phyloP scores from a whole-genome alignment of 2,888 invertebrate genomes.

The Acleris emargana region DNA sequence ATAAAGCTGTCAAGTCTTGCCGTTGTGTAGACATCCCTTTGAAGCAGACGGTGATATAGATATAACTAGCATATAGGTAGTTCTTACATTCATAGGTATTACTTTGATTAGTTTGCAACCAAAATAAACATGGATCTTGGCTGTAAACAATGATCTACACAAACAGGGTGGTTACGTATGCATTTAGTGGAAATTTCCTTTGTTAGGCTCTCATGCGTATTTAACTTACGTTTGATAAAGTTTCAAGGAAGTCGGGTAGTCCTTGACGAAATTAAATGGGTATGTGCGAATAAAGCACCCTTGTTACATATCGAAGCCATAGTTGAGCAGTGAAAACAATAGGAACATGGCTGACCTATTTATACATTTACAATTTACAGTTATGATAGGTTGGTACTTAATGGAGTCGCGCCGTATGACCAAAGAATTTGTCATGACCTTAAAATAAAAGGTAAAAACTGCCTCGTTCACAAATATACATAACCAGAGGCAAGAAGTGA shows the following conservation, averaged over 20 bases:
- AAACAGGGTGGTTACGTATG: slow-evolving; percentile 40
- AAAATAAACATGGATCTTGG: slow-evolving; percentile 31
- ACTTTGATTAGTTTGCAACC: slow-evolving; percentile 5
- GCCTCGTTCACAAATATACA: too few relatives aligned
- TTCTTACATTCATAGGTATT: slow-evolving; percentile 13
- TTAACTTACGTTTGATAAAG: slow-evolving; percentile 43
- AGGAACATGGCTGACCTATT: slow-evolving; percentile 53
- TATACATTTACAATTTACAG: slow-evolving; percentile 39
- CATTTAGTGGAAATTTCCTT: slow-evolving; percentile 35
- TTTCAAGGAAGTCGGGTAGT: slow-evolving; percentile 59
- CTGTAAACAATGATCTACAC: slow-evolving; percentile 33
- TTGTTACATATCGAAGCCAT: slow-evolving; percentile 57
- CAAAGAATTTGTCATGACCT: too few relatives aligned
- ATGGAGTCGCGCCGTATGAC: too few relatives aligned
- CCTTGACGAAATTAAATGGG: slow-evolving; percentile 53
- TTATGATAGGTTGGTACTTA: too few relatives aligned
- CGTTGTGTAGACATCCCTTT: background rate
- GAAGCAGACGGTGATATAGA: slow-evolving; percentile 17
- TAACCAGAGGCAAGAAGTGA: too few relatives aligned
- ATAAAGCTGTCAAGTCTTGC: background rate
- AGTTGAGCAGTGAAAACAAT: slow-evolving; percentile 47
- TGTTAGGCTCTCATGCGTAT: slow-evolving; percentile 38
- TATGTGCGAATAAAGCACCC: slow-evolving; percentile 45
- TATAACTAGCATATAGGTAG: slow-evolving; percentile 26
- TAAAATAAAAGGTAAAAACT: too few relatives aligned